Conservation (phyloP, 2,113 vertebrate genomes). For the Narcine bancroftii region DNA sequence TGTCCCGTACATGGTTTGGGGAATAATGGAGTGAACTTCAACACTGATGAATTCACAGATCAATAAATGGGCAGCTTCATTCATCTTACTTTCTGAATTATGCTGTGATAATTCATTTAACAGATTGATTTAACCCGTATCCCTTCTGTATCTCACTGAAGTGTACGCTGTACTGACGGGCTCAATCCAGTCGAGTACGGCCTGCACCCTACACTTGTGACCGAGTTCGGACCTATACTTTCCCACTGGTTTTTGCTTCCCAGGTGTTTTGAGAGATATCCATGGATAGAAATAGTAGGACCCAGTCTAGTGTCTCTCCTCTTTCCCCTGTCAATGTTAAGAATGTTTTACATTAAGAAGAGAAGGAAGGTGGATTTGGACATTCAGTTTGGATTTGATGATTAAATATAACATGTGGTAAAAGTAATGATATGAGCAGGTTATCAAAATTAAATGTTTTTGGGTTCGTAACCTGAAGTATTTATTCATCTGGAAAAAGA, state of each 20-base stretch:
- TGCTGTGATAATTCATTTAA: no score
- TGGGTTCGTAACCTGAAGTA: background rate
- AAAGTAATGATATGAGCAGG: background rate
- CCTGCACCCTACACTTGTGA: background rate
- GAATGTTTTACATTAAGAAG: background rate
- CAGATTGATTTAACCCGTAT: background rate
- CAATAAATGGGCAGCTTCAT: background rate
- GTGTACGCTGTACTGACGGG: no score
- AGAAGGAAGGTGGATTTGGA: background rate
- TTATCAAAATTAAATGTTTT: background rate
- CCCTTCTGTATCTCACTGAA: background rate
- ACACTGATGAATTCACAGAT: background rate
- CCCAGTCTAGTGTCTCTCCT: background rate
- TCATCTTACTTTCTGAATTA: no score
- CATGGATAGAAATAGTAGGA: background rate
- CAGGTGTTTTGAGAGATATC: background rate
- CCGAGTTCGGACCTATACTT: background rate
- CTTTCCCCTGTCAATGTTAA: background rate
- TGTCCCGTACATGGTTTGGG: background rate
- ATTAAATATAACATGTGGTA: background rate
- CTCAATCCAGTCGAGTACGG: background rate
- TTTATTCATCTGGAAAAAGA: slow-evolving; percentile 22
- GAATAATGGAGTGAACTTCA: background rate
- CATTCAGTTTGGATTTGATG: background rate
- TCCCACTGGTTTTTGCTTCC: background rate